Base-by-base conservation (phyloP, 1,140 invertebrate genomes). In the Cotesia chilonis region DNA sequence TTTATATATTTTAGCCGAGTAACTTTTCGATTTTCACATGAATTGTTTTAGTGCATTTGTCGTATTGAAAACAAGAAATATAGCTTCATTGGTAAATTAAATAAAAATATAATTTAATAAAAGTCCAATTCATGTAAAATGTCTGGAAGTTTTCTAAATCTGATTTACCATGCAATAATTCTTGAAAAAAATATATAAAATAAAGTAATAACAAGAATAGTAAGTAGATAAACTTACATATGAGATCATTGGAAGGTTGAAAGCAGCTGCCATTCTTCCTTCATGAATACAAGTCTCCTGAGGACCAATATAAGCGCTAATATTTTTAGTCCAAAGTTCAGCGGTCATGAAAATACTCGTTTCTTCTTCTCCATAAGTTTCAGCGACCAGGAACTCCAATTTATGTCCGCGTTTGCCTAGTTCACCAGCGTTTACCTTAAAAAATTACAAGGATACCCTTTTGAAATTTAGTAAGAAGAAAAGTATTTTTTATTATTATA, bases 261-360 rank as follows among this genome's bases (percentile, higher is more conserved):
- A 97, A n/a, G 96, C 93, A 0, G 96, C 94, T 0, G 97, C 97
- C 91, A 99, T 95, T 68, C 92, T 91, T 0, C 94, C 97, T 84
- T 99, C 97, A 82, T 97, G 95, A 1, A 96, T 90, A 84, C 97
- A 99, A 0, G 95, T 97, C 84, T 98, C 96, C 84, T 98, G 96
- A 0, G 97, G 97, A 0, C 97, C 97, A 74, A 99, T 94, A 78
- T 94, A 97, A 41, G 92, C 96, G 0, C 94, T 94, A 52, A 98
- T 91, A 77, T 96, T 95, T 73, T 90, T 88, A 36, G 91, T 93
- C 95, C 95, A 97, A 4, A 98, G 87, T 12, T 92, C 87, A 1
- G 95, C 96, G 7, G 96, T 96, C 87, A 94, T 90, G 63, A 90
- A 84, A 68, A 98, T 95, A 80, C 96, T 97, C 20, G 90, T 89